A percentile compares a stretch with the other conserved stretches of the same genome.
Conservation (phyloP, 2,113 vertebrate species). For the Piprites chloris region DNA sequence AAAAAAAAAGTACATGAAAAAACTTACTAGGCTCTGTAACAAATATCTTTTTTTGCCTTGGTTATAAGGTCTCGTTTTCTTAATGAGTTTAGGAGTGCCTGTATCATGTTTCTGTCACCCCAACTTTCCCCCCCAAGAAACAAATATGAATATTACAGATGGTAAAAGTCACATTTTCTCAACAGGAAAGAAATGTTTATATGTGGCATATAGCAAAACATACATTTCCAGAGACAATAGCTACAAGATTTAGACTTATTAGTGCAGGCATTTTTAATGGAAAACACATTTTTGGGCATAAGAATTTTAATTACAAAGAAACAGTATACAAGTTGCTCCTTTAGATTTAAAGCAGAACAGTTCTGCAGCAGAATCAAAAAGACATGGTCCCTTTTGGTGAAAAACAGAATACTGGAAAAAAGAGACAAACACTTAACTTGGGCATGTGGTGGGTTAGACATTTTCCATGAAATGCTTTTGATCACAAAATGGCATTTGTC, state of each 20-base stretch:
- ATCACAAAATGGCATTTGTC: not conserved
- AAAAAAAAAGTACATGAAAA: not conserved
- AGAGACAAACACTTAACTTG: not conserved
- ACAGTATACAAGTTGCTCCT: not conserved
- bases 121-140: not conserved
- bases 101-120: conserved; percentile 28
- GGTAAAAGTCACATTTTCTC: not conserved
- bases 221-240: conserved; percentile 32
- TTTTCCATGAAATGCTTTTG: not conserved
- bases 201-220: not conserved
- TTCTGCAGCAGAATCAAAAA: not conserved
- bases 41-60: not conserved
- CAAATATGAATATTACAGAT: conserved; percentile 21
- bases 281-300: conserved; percentile 29
- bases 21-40: not conserved
- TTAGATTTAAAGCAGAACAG: conserved; percentile 39
- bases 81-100: not conserved
- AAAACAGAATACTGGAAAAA: not conserved
- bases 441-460: not conserved
- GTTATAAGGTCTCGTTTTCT: not conserved
- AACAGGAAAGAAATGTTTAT: conserved; percentile 49
- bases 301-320: conserved; percentile 41
- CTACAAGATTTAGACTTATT: conserved; percentile 3
- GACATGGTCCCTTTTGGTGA: not conserved
- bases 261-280: conserved; percentile 13